Evolutionary conservation across 2,113 vertebrate species (phyloP), one percentile per base, ranked within the genome.

Genomic region (Nothocercus nigrocapillus): DNA sequence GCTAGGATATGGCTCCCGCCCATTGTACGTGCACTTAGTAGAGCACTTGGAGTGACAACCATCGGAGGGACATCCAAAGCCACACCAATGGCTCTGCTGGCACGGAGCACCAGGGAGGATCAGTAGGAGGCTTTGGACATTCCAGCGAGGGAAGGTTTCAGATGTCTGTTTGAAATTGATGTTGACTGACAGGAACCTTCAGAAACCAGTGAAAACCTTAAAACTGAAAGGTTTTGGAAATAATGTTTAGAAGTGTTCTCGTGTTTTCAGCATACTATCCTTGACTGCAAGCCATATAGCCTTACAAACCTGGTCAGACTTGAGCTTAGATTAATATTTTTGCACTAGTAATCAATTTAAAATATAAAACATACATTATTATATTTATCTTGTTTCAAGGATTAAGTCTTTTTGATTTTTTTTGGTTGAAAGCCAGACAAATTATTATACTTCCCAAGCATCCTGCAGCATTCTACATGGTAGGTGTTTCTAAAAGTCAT

Each of bases 261-360:
- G 22, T 54, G 74, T 47, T 83, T 27, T 28, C 27, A 32, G 14
- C 25, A 10, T n/a, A 2, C 59, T 12, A 0, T 0, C 2, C 63
- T 62, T 80, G 68, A 27, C 64, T 59, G 4, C 40, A 59, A 25
- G 24, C 19, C 24, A 11, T 22, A 20, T 36, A 1, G 1, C 38
- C 84, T 58, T n/a, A 9, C 13, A 8, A 30, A 6, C 84, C 51
- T 75, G 25, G 3, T 38, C 59, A 40, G 5, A n/a, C 34, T 5
- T 28, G 67, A 49, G 42, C 47, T 59, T 49, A 44, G 19, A 6
- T 56, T 58, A 8, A 58, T 66, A 40, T 11, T 27, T 3, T 28
- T 34, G 40, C n/a, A 30, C 20, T 11, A 62, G 25, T 62, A 42
- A 73, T 40, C 13, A 19, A 7, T 62, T 49, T 24, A 19, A 59